These are phyloP conservation scores for Gymnocypris eckloni DNA, from an alignment of 2,797 vertebrate species.

Conservation along the genomic window DNA sequence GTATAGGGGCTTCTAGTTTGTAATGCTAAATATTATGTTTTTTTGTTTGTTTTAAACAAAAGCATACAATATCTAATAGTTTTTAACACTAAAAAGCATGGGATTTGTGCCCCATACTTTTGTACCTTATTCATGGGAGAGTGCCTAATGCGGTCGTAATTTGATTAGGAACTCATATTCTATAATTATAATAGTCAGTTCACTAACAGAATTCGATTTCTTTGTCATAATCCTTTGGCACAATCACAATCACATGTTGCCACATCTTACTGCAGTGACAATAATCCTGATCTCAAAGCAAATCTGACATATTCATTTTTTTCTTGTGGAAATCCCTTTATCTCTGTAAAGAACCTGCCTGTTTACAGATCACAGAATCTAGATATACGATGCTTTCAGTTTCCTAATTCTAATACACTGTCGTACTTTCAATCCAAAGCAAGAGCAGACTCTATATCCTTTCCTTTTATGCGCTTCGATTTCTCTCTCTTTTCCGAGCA, in stretches of 20 bases:
- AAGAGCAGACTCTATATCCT: background rate
- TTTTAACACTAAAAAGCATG: background rate
- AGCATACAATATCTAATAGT: background rate
- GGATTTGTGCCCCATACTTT: background rate
- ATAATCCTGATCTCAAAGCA: constrained; percentile 27
- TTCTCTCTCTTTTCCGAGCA: background rate
- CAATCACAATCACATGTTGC: constrained; percentile 1
- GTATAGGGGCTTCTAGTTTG: background rate
- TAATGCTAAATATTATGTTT: no score
- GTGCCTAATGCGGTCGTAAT: background rate
- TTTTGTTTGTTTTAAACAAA: no score
- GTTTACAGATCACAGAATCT: constrained; percentile 10
- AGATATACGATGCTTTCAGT: background rate
- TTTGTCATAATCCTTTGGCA: background rate
- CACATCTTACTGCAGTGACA: background rate
- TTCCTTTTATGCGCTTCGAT: background rate
- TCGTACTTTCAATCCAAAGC: background rate
- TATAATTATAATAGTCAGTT: background rate
- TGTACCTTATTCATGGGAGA: background rate
- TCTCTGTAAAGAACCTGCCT: constrained; percentile 6
- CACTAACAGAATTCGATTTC: background rate
- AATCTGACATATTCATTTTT: constrained; percentile 11
- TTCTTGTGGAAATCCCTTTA: constrained; percentile 4
- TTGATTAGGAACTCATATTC: background rate
- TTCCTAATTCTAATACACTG: constrained; percentile 3